Evolutionary conservation across 2,113 vertebrate genomes (phyloP).

Genomic region (Carettochelys insculpta): DNA sequence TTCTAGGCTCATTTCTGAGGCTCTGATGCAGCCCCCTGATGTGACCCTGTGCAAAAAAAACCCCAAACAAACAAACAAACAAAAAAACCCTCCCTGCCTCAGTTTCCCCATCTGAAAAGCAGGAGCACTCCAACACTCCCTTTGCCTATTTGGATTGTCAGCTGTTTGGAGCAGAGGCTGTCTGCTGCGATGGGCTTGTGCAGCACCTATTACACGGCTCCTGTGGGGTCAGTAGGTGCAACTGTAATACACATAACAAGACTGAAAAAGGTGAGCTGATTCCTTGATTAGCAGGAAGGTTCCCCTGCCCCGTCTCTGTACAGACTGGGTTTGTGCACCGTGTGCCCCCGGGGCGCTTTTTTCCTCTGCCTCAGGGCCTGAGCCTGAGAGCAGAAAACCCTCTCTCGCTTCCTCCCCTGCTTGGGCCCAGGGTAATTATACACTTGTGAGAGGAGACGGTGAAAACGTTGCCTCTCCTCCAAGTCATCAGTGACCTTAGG

Average conservation of each 20-base stretch:
- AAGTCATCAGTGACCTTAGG: fast-evolving
- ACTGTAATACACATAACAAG: background rate
- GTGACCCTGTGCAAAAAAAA: too few species aligned
- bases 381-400: fast-evolving
- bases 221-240: background rate
- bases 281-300: background rate
- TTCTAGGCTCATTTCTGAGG: background rate
- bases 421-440: background rate
- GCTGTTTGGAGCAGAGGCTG: background rate
- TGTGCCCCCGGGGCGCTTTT: fast-evolving
- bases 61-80: too few species aligned
- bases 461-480: background rate
- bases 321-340: fast-evolving
- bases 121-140: background rate
- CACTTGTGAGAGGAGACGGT: background rate
- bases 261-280: background rate
- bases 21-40: background rate
- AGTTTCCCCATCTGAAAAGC: background rate
- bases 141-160: background rate
- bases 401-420: background rate
- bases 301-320: background rate
- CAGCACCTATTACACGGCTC: too few species aligned
- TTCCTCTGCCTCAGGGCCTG: fast-evolving
- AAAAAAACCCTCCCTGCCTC: too few species aligned
- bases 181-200: background rate